A percentile compares a stretch with the other conserved stretches of the same genome.
These are phyloP conservation scores for Synergus gifuensis DNA, from an alignment of 2,888 invertebrate genomes.

Conservation along the genomic window DNA sequence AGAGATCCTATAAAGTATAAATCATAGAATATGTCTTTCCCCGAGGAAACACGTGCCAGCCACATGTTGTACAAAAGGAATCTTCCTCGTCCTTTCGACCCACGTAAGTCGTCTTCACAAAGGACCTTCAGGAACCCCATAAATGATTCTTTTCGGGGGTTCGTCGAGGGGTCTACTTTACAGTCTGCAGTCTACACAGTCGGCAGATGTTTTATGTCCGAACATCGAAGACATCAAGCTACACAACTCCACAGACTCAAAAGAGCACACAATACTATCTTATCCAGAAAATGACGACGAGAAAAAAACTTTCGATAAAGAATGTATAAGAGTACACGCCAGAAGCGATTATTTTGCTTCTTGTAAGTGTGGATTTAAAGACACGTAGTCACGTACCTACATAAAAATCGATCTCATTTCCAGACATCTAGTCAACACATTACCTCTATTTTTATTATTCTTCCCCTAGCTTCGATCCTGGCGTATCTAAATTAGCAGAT, in stretches of 20 bases:
- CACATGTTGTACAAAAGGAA: constrained; percentile 76
- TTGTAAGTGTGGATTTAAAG: neutral
- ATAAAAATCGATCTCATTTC: constrained; percentile 38
- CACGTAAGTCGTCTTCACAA: constrained; percentile 58
- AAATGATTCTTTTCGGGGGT: constrained; percentile 52
- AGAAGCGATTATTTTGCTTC: neutral
- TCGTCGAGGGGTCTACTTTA: constrained; percentile 41
- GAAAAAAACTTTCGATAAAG: constrained; percentile 23
- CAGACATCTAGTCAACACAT: constrained; percentile 9
- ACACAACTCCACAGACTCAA: constrained; percentile 7
- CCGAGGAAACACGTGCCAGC: constrained; percentile 75
- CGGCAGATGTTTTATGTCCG: constrained; percentile 54
- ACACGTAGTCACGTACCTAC: constrained; percentile 4
- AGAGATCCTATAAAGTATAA: constrained; percentile 67
- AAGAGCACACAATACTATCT: constrained; percentile 40
- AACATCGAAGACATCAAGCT: constrained; percentile 48
- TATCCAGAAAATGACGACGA: constrained; percentile 16
- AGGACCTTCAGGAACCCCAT: constrained; percentile 48
- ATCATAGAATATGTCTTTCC: constrained; percentile 61
- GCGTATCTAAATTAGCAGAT: constrained; percentile 31
- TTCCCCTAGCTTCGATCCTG: constrained; percentile 30
- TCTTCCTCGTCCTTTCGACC: constrained; percentile 67
- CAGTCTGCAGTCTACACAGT: constrained; percentile 41
- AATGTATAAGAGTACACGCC: neutral
- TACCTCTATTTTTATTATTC: constrained; percentile 34